Conservation (phyloP, 2,888 invertebrate genomes). For the Caenorhabditis sulstoni region DNA sequence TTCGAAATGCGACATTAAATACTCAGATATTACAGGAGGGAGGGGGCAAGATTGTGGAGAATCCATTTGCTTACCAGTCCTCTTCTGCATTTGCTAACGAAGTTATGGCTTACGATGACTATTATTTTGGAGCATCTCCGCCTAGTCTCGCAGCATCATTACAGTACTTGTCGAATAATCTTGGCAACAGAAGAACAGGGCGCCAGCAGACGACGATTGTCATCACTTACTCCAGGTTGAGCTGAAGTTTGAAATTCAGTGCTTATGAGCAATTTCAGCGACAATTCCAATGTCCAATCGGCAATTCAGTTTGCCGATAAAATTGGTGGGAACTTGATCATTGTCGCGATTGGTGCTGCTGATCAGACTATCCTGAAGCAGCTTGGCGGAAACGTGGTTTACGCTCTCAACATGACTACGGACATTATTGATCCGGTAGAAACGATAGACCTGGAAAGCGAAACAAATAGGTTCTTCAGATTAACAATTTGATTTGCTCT, state of each 20-base stretch:
- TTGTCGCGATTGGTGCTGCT: slow-evolving; percentile 37
- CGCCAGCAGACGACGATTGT: slow-evolving; percentile 33
- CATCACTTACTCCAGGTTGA: slow-evolving; percentile 52
- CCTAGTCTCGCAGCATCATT: slow-evolving; percentile 30
- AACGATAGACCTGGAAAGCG: background rate
- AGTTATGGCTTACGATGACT: slow-evolving; percentile 38
- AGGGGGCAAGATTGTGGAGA: slow-evolving; percentile 47
- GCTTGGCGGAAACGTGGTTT: slow-evolving; percentile 47
- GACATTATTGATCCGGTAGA: slow-evolving; percentile 28
- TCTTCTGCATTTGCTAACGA: slow-evolving; percentile 48
- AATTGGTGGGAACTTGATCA: slow-evolving; percentile 46
- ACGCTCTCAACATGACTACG: slow-evolving; percentile 30
- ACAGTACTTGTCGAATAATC: slow-evolving; percentile 20
- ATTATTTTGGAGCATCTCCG: slow-evolving; percentile 33
- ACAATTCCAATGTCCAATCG: slow-evolving; percentile 27
- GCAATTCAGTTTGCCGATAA: slow-evolving; percentile 27
- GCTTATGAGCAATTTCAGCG: background rate
- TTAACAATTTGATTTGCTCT: slow-evolving; percentile 33
- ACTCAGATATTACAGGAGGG: slow-evolving; percentile 24
- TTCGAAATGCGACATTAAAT: too few species aligned
- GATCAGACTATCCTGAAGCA: slow-evolving; percentile 36
- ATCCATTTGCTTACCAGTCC: slow-evolving; percentile 41
- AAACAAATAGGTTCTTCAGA: slow-evolving; percentile 8
- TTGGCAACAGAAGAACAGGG: slow-evolving; percentile 16
- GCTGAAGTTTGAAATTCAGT: background rate